Base-by-base conservation (phyloP, 2,797 vertebrate genomes). In the Artibeus lituratus region DNA sequence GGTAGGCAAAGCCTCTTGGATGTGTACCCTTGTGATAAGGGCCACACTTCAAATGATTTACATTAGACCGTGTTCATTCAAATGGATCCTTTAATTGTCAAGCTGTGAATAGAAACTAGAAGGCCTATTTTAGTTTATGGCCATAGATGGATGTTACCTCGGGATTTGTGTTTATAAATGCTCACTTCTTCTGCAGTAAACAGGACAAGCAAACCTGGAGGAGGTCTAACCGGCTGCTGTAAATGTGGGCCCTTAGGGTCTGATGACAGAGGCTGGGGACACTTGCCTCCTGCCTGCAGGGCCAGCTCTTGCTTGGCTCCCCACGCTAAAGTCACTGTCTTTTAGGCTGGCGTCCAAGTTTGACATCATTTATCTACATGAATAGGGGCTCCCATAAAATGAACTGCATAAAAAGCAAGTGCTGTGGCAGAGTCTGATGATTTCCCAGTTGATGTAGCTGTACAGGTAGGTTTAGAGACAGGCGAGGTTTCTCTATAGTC, bases 271-370 rank as follows among this genome's bases (percentile, higher is more conserved):
- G 53, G 83, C 83, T 84, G 69, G 47, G 88, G 84, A 65, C 92
- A 81, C 78, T 94, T 49, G 21, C 57, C 51, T 91, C 32, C 29
- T 47, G 53, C 6, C 9, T 21, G 78, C 89, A 18, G 32, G 57
- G 69, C 95, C 94, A 95, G 37, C 29, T 91, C 85, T 80, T 92
- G 90, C 94, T 89, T 95, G 94, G 91, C 94, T 96, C n/a, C 57
- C 51, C 70, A 21, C 2, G 0, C 65, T 18, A 26, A 85, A 95
- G 94, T 11, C 51, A 26, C 44, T 9, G 44, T 97, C 81, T 93
- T 95, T 91, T 21, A 69, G 95, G 94, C 87, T 37, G 10, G 10
- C 65, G 18, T 83, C 87, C 84, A 84, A 55, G 39, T 73, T 59
- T 90, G 78, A 76, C 67, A 92, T 89, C 7, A 21, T 82, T 82